A percentile compares a stretch with the other conserved stretches of the same genome.
Conservation (phyloP, 2,113 vertebrate species). For the Tragelaphus strepsiceros region DNA sequence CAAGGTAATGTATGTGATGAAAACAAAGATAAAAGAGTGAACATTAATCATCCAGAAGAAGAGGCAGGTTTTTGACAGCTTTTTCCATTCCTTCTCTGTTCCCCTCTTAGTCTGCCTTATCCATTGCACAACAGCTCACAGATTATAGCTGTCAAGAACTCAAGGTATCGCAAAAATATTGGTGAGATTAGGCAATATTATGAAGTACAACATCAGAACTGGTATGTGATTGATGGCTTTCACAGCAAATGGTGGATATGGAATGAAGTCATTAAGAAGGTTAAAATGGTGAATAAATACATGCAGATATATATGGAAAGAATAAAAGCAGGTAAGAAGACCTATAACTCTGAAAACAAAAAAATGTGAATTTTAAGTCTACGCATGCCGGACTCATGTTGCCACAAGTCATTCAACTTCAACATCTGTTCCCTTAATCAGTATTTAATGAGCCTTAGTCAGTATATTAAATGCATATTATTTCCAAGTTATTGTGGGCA, state of each 20-base stretch:
- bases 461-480: background rate
- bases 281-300: slow-evolving; percentile 80
- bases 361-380: slow-evolving; percentile 5
- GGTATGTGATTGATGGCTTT: slow-evolving; percentile 83
- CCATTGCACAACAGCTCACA: slow-evolving; percentile 86
- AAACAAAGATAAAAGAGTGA: background rate
- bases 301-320: slow-evolving; percentile 88
- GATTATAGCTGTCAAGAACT: slow-evolving; percentile 84
- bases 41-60: background rate
- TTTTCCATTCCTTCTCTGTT: background rate
- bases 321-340: slow-evolving; percentile 84
- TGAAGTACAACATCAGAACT: slow-evolving; percentile 88
- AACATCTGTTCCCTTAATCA: background rate
- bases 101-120: slow-evolving; percentile 73
- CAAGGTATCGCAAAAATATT: slow-evolving; percentile 83
- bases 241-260: slow-evolving; percentile 93
- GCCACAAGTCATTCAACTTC: background rate
- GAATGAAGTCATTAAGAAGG: slow-evolving; percentile 81
- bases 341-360: background rate
- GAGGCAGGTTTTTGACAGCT: background rate
- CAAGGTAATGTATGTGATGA: slow-evolving; percentile 78
- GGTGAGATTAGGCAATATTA: slow-evolving; percentile 82
- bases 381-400: background rate
- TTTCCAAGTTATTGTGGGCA: background rate
- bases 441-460: background rate